A percentile compares a stretch with the other conserved stretches of the same genome.
These are phyloP conservation scores for Drosophila greeni DNA, from an alignment of 2,888 invertebrate species.

Conservation along the genomic window DNA sequence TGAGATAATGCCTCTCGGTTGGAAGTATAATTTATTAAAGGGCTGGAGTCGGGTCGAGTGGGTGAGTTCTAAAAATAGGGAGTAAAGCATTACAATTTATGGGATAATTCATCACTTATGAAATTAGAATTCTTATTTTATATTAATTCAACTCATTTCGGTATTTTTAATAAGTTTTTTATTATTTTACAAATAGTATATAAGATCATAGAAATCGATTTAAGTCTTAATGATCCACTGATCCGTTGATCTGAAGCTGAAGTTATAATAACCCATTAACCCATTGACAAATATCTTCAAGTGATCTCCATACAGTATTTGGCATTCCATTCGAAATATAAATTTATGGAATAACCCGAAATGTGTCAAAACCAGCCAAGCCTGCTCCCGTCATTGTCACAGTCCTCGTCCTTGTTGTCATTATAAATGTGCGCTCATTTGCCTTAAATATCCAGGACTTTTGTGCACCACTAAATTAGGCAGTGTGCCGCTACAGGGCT, in stretches of 20 bases:
- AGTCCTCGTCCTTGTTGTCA: slow-evolving; percentile 60
- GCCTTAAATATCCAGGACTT: slow-evolving; percentile 69
- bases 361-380: slow-evolving; percentile 40
- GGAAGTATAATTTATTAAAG: slow-evolving; percentile 1
- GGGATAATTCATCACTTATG: too few species aligned
- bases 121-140: too few species aligned
- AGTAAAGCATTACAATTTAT: too few species aligned
- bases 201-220: not conserved
- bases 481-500: slow-evolving; percentile 25
- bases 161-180: too few species aligned
- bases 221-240: too few species aligned
- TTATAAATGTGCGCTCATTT: slow-evolving; percentile 72
- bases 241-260: too few species aligned
- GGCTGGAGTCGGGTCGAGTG: not conserved
- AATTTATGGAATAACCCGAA: slow-evolving; percentile 31
- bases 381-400: slow-evolving; percentile 36
- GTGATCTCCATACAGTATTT: slow-evolving; percentile 28
- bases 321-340: slow-evolving; percentile 1
- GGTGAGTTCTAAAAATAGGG: not conserved
- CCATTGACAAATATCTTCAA: not conserved
- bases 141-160: too few species aligned
- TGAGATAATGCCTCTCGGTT: slow-evolving; percentile 28
- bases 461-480: slow-evolving; percentile 69
- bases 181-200: too few species aligned
- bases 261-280: not conserved